A percentile compares a stretch with the other conserved stretches of the same genome.
These are phyloP conservation scores for Porites lobata DNA, from an alignment of 92 coral and sea anemone species.

Conservation along the genomic window DNA sequence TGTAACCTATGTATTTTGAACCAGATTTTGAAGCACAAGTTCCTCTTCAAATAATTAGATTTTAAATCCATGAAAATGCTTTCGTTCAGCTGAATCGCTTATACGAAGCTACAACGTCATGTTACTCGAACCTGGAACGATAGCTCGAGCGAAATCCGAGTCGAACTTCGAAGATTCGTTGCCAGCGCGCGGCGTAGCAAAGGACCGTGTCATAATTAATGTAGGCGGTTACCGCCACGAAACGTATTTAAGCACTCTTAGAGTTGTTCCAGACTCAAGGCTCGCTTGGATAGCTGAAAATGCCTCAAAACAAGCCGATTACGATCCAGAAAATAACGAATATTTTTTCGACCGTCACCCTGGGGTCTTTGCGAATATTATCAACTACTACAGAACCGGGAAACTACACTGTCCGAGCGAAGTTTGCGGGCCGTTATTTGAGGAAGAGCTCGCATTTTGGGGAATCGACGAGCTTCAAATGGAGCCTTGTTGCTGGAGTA, in stretches of 20 bases:
- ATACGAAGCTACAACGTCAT: neutral
- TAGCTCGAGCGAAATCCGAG: slow-evolving; percentile 65
- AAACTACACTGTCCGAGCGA: slow-evolving; percentile 98
- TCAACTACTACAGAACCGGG: slow-evolving; percentile 98
- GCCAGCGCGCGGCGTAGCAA: slow-evolving; percentile 77
- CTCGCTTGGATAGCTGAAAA: slow-evolving; percentile 99
- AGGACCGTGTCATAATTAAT: slow-evolving; percentile 88
- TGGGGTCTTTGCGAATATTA: slow-evolving; percentile 88
- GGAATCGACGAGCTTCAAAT: slow-evolving; percentile 98
- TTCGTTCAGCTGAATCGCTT: neutral
- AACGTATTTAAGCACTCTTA: slow-evolving; percentile 94
- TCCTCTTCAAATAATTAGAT: neutral
- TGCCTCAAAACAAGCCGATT: slow-evolving; percentile 90
- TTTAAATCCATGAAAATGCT: slow-evolving; percentile 1
- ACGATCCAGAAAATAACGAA: slow-evolving; percentile 94
- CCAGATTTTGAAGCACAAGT: slow-evolving; percentile 3
- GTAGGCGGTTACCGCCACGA: slow-evolving; percentile 99
- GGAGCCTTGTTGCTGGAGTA: slow-evolving; percentile 99
- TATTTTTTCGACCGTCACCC: slow-evolving; percentile 98
- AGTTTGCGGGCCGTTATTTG: slow-evolving; percentile 98
- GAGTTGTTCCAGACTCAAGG: slow-evolving; percentile 96
- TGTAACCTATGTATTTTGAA: slow-evolving; percentile 26
- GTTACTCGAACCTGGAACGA: slow-evolving; percentile 30
- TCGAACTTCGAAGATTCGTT: slow-evolving; percentile 74
- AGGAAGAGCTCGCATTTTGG: slow-evolving; percentile 97